A percentile compares a stretch with the other conserved stretches of the same genome.
Evolutionary conservation across 2,888 invertebrate species (phyloP).

Genomic region (Caprella mutica): DNA sequence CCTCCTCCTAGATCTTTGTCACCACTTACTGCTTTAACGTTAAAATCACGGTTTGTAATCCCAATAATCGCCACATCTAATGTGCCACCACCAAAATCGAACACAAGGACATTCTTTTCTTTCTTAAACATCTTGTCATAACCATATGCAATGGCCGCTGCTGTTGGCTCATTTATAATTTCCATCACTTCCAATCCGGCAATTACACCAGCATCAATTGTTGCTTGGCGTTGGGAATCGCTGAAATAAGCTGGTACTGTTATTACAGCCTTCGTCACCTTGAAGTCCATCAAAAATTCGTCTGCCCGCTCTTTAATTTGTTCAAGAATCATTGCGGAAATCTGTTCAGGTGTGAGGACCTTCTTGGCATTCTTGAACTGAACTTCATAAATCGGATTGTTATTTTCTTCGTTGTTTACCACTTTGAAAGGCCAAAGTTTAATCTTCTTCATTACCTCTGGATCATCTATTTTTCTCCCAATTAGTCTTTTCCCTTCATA

Average conservation of each 20-base stretch:
- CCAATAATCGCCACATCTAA: background rate
- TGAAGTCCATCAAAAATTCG: background rate
- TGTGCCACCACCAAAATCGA: background rate
- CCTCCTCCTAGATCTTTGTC: background rate
- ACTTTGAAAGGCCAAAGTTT: background rate
- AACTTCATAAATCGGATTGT: background rate
- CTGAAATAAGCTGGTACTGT: background rate
- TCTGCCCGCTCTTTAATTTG: background rate
- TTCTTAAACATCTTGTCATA: background rate
- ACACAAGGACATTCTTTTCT: background rate
- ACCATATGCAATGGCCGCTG: background rate
- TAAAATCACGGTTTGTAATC: background rate
- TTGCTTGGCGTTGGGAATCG: background rate
- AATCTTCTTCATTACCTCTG: background rate
- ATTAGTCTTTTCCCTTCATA: background rate
- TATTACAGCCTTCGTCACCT: background rate
- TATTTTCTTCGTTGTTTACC: background rate
- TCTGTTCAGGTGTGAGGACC: background rate
- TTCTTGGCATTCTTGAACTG: background rate
- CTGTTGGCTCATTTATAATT: background rate
- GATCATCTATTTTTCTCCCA: background rate
- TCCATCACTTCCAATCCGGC: background rate
- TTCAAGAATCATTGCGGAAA: background rate
- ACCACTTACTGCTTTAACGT: background rate
- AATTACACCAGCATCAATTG: background rate